Base-by-base conservation (phyloP, 1,140 invertebrate genomes). In the Drosophila suzukii region DNA sequence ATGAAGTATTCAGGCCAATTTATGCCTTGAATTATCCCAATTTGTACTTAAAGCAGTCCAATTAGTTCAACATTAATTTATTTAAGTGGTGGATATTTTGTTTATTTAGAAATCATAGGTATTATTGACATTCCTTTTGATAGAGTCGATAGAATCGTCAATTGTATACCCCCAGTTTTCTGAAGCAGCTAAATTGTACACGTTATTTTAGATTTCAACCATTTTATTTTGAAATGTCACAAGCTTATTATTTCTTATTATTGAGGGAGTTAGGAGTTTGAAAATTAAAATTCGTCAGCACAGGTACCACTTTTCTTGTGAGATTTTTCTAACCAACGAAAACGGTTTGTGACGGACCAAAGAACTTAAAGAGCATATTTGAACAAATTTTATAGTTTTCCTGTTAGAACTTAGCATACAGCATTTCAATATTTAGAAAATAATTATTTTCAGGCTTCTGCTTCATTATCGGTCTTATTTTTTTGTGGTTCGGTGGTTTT, bases 1-100 rank as follows among this genome's bases (percentile, higher is more conserved):
- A 11, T 61, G 50, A 84, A 83, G 76, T 80, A 80, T 81, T 79
- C 56, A 32, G 17, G 47, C 47, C 39, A 41, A 2, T 20, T 20
- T 1, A 20, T 20, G 20, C 20, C 20, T 20, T 20, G 20, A 20
- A 20, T 20, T 20, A 20, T 20, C 1, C 20, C 20, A 20, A 20
- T 44, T 32, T 50, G 34, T 36, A 27, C 70, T 32, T 58, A 36
- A 56, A 60, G 44, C 44, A 46, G 44, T 17, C 44, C 11, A 24
- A 47, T 24, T 27, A 13, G 46, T 27, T 27, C 27, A 13, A 27
- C 47, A 15, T 50, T 50, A 50, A 6, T 30, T 30, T 4, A 50
- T 11, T 50, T 50, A 50, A 15, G 27, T 50, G 49, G 27, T 50
- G 27, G 49, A 50, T 50, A 15, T 50, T 32, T 30, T 10, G n/a